These are phyloP conservation scores for Sturnira hondurensis DNA, from an alignment of 2,113 vertebrate genomes.

Conservation along the genomic window DNA sequence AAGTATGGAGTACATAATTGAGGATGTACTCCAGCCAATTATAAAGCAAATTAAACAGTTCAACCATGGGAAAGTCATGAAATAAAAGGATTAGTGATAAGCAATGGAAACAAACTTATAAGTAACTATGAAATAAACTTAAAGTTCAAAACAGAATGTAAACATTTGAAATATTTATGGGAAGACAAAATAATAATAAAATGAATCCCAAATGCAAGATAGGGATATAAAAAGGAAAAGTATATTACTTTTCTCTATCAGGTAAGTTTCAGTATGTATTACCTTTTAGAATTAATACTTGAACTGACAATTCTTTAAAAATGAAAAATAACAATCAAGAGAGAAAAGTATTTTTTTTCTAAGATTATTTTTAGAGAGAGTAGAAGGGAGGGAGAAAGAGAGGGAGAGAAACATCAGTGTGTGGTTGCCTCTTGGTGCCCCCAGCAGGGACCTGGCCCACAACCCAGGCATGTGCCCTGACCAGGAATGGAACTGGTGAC, in stretches of 20 bases:
- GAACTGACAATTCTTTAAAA: background rate
- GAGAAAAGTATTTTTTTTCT: too few species aligned
- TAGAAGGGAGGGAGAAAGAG: too few species aligned
- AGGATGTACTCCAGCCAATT: slow-evolving; percentile 2
- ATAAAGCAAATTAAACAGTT: slow-evolving; percentile 46
- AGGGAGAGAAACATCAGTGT: too few species aligned
- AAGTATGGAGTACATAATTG: too few species aligned
- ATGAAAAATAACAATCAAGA: background rate
- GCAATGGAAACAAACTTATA: background rate
- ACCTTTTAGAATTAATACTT: background rate
- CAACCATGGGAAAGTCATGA: background rate
- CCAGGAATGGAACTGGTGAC: too few species aligned
- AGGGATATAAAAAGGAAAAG: background rate
- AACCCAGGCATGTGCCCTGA: too few species aligned
- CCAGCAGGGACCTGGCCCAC: too few species aligned
- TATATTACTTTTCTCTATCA: background rate
- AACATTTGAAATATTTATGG: slow-evolving; percentile 48
- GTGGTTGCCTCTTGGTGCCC: too few species aligned
- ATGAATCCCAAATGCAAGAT: background rate
- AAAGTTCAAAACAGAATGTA: background rate
- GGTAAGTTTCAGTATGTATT: background rate
- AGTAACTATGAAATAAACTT: slow-evolving; percentile 2
- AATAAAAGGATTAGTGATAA: slow-evolving; percentile 35
- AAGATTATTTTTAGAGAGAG: too few species aligned
- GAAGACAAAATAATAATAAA: slow-evolving; percentile 17